phyloP scores from a whole-genome alignment of 2,888 invertebrate species.

The Tetrapedia diversipes region DNA sequence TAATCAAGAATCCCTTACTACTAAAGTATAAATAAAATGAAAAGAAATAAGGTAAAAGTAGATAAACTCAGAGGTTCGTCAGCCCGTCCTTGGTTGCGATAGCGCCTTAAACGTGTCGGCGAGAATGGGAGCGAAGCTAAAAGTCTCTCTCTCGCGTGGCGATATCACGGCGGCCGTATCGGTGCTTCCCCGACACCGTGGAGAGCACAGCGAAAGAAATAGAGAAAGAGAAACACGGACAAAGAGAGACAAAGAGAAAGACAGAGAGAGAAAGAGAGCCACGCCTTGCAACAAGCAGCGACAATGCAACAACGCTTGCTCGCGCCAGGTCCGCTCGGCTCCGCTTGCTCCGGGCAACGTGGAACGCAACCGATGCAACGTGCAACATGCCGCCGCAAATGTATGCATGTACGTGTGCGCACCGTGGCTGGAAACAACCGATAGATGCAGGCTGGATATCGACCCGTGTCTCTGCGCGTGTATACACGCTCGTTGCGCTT shows the following conservation, averaged over 20 bases:
- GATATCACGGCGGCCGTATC: conserved; percentile 49
- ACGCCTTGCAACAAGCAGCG: conserved; percentile 54
- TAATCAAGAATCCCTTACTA: no score
- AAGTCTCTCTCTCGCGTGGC: conserved; percentile 38
- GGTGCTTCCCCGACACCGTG: conserved; percentile 46
- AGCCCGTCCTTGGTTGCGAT: conserved; percentile 47
- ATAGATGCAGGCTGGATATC: conserved; percentile 42
- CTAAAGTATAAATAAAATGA: no score
- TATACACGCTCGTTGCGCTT: not conserved
- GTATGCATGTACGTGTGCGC: not conserved
- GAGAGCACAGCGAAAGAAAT: no score
- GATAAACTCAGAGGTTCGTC: conserved; percentile 7
- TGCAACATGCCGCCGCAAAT: conserved; percentile 48
- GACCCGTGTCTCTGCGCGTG: not conserved
- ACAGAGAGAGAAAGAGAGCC: conserved; percentile 40
- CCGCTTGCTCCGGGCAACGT: conserved; percentile 52
- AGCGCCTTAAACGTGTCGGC: conserved; percentile 34
- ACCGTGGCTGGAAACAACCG: conserved; percentile 31
- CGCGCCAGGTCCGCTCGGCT: conserved; percentile 2
- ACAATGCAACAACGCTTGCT: conserved; percentile 63
- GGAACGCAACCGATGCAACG: conserved; percentile 58
- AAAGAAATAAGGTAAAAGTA: conserved; percentile 38
- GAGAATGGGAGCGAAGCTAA: conserved; percentile 27
- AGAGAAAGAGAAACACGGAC: not conserved
- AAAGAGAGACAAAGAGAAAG: conserved; percentile 18